phyloP scores from a whole-genome alignment of 2,888 invertebrate species.

The Bruchidius siliquastri region DNA sequence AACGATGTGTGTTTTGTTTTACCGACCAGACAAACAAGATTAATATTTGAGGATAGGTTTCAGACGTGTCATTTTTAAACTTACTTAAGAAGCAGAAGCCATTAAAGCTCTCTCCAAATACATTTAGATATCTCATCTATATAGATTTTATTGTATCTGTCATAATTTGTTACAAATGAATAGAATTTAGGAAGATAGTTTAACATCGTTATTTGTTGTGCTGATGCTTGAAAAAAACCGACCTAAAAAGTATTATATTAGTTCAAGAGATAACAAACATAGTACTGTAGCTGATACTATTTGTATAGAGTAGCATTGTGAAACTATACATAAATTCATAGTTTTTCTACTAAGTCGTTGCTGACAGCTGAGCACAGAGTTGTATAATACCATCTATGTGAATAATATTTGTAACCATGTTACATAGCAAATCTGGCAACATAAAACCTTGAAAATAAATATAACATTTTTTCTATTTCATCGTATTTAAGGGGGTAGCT shows the following conservation, averaged over 20 bases:
- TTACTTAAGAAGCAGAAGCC: not conserved
- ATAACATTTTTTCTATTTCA: no score
- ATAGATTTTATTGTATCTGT: not conserved
- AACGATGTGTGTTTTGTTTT: no score
- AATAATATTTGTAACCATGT: not conserved
- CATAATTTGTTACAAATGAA: not conserved
- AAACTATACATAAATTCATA: not conserved
- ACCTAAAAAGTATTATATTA: not conserved
- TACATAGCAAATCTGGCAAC: not conserved
- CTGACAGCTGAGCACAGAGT: not conserved
- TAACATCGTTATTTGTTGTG: not conserved
- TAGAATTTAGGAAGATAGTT: not conserved
- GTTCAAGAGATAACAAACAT: not conserved
- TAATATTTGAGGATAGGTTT: no score
- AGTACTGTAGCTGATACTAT: not conserved
- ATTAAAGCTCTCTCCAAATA: not conserved
- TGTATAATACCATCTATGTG: not conserved
- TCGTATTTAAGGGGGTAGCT: no score
- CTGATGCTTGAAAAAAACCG: not conserved
- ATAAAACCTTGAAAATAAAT: no score
- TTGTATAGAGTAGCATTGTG: not conserved
- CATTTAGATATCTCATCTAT: not conserved
- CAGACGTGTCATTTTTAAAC: no score
- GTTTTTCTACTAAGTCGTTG: not conserved
- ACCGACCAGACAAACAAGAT: no score